These are phyloP conservation scores for Drosophila rhopaloa DNA, from an alignment of 1,140 invertebrate genomes.

Conservation along the genomic window DNA sequence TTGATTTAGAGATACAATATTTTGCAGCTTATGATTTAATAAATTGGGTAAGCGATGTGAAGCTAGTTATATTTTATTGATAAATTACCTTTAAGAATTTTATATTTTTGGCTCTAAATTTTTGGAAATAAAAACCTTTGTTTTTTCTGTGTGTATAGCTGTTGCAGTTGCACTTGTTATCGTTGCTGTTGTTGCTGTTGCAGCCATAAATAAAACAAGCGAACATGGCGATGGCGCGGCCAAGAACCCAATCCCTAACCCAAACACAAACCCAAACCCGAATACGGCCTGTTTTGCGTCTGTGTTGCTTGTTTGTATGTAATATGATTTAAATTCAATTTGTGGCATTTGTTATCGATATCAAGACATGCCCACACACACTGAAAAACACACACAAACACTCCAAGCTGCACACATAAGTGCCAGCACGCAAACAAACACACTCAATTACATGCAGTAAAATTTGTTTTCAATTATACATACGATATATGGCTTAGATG, in stretches of 20 bases:
- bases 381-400: constrained; percentile 5
- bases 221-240: constrained; percentile 49
- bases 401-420: neutral
- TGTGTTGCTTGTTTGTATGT: constrained; percentile 50
- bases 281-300: constrained; percentile 22
- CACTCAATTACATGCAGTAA: constrained; percentile 75
- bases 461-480: constrained; percentile 80
- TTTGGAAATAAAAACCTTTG: no score
- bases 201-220: constrained; percentile 77
- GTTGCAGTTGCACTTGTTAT: constrained; percentile 19
- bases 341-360: constrained; percentile 81
- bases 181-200: constrained; percentile 41
- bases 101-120: no score
- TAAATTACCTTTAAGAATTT: no score
- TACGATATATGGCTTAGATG: constrained; percentile 61
- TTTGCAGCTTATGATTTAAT: no score
- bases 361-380: constrained; percentile 56
- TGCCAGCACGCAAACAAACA: constrained; percentile 35
- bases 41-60: no score
- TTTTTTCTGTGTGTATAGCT: constrained; percentile 2
- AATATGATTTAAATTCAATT: constrained; percentile 82
- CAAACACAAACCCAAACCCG: constrained; percentile 10
- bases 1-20: no score
- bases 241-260: constrained; percentile 26
- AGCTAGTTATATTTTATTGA: no score